phyloP scores from a whole-genome alignment of 2,113 vertebrate species.

The Thunnus maccoyii region DNA sequence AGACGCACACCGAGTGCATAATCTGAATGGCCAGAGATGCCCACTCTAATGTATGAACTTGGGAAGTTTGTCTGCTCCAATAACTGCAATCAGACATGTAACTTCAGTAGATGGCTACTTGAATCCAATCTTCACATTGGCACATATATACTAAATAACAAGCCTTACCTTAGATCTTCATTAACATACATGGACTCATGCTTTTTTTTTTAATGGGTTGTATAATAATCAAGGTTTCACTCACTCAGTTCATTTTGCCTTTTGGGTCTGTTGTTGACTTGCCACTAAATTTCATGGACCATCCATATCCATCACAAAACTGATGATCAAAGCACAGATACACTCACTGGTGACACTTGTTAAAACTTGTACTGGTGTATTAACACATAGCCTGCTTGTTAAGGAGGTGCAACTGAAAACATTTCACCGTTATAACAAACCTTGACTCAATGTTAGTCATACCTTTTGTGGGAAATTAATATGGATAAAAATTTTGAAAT shows the following conservation, averaged over 20 bases:
- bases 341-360: not conserved
- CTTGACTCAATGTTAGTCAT: no score
- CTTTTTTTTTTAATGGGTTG: not conserved
- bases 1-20: not conserved
- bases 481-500: no score
- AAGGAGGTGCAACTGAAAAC: not conserved
- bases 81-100: not conserved
- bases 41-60: not conserved
- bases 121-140: not conserved
- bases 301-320: not conserved
- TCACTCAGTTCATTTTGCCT: not conserved
- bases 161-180: not conserved
- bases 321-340: not conserved
- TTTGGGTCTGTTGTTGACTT: not conserved
- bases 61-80: not conserved
- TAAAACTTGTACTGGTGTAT: not conserved
- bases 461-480: no score
- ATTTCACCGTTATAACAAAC: not conserved
- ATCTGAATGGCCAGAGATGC: slow-evolving; percentile 1
- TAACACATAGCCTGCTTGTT: not conserved
- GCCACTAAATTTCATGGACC: not conserved
- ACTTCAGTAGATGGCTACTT: not conserved
- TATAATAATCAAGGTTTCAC: not conserved
- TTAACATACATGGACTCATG: not conserved
- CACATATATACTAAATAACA: not conserved